Evolutionary conservation across 2,888 invertebrate genomes (phyloP), one percentile per base, ranked within the genome.

Genomic region (Colostygia pectinataria): DNA sequence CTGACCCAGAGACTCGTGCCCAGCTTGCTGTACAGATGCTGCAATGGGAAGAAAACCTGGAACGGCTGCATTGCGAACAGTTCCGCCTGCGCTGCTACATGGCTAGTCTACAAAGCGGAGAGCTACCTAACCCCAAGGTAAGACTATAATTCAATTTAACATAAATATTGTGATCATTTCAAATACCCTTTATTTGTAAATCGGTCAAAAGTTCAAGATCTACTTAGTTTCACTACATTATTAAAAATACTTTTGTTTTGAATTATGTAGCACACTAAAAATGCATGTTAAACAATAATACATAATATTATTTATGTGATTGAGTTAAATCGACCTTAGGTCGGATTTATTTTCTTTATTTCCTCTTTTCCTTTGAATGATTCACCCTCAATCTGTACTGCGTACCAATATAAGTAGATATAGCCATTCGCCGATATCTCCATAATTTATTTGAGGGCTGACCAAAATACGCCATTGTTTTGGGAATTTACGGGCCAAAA

Each of bases 61-160:
- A 99, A 81, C 93, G 98, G 61, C 92, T 98, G 69, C 98, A 98
- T 80, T 98, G 98, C 83, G 99, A 99, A 84, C 98, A 98, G 87
- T 99, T 98, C 89, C 93, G 98, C 61, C 92, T 98, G 58, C 93
- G 98, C 56, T 99, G 98, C 88, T 99, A 99, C 87, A 98, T 98
- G 96, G 97, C 98, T 53, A 98, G 98, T 68, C 92, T 99, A 66
- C 98, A 98, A 82, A 96, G 95, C 72, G 97, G 97, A 57, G 98
- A 99, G 89, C 92, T 98, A 64, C 98, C 99, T 50, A 99, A 99
- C 91, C 98, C 98, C 38, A 99, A 99, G 95, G 98, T 98, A 90
- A 61, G n/a, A 14, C 2, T 18, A 27, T 9, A 4, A 8, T 29
- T 14, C 1, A 4, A 14, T 23, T 10, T n/a, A n/a, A n/a, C n/a